Base-by-base conservation (phyloP, 1,140 invertebrate species). In the Lepidostoma basale region DNA sequence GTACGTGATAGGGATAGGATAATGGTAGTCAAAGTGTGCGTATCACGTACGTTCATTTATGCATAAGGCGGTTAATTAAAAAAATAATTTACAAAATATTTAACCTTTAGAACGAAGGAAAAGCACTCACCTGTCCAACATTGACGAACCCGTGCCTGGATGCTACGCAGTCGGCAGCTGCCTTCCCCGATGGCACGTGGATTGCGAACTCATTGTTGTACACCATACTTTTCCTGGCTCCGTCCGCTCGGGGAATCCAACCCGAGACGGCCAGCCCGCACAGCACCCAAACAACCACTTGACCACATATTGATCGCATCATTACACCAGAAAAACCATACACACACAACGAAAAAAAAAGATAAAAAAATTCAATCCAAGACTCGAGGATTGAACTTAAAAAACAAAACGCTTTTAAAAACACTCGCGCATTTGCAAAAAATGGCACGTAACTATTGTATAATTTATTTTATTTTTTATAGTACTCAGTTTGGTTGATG, bases 191-290 rank as follows among this genome's bases (percentile, higher is more conserved):
- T 25, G 88, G 87, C 75, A 92, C 83, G 76, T 92, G 86, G 26
- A 93, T 87, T 10, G 92, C 92, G 77, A 94, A 93, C 76, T 94
- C 86, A 77, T 93, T 91, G 76, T 86, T 87, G 76, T 88, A 93
- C 74, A 92, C 83, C 56, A 62, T 74, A 67, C 54, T 68, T 36
- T 73, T 60, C 63, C 77, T 74, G 30, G 74, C 36, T 26, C 49
- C 30, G 16, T 10, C 40, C 25, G 23, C 20, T 4, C 26, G 23
- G 62, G 42, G 59, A 44, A 39, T 18, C 26, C 16, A 23, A 9
- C 62, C 42, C 45, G 1, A 14, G 6, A 33, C 40, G 9, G 33
- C 16, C 25, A 63, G 44, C 30, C 30, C 60, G 30, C 42, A 28
- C 42, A 63, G 18, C 25, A 49, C 28, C 40, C 23, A 6, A 10